Percentiles rank a stretch among this genome's conserved stretches.
phyloP scores from a whole-genome alignment of 1,140 invertebrate species.

The fruit fly (Drosophila melanogaster) region Release_6_plus_ISO1_MT NT_033777.3:5316001-5316500 shows the following conservation, averaged over 20 bases:
- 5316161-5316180: conserved; percentile 59
- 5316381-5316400: conserved; percentile 34
- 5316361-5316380: conserved; percentile 34
- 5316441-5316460: conserved; percentile 29
- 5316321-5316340: conserved; percentile 44
- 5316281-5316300: conserved; percentile 62
- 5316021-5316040: conserved; percentile 61
- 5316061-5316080: conserved; percentile 71
- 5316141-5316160: conserved; percentile 19
- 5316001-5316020: conserved; percentile 35
- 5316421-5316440: conserved; percentile 66
- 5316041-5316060: conserved; percentile 48
- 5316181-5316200: conserved; percentile 22
- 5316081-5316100: conserved; percentile 68
- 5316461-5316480: conserved; percentile 61
- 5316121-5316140: conserved; percentile 27
- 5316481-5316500: conserved; percentile 73
- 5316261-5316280: conserved; percentile 7
- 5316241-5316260: background rate
- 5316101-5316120: conserved; percentile 21
- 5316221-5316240: background rate
- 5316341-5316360: conserved; percentile 37
- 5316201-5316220: conserved; percentile 27
- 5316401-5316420: conserved; percentile 69
- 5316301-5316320: conserved; percentile 48